A percentile compares a stretch with the other conserved stretches of the same genome.
Evolutionary conservation across 2,888 invertebrate genomes (phyloP).

Genomic region (Lagria hirta): DNA sequence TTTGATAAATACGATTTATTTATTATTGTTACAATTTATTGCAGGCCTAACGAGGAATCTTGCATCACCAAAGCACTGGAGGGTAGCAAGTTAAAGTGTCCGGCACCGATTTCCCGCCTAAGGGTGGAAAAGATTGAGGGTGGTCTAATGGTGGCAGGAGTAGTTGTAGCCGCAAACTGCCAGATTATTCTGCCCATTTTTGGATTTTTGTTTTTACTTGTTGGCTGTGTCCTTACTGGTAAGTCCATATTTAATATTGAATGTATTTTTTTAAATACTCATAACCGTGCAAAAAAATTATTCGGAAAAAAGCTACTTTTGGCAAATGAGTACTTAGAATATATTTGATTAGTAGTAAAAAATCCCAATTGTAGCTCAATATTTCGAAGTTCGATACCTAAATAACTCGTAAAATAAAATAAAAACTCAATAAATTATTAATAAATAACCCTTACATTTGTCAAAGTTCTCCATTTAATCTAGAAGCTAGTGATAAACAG

Average conservation of each 20-base stretch:
- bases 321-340: not conserved
- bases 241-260: conserved; percentile 37
- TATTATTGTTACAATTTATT: no score
- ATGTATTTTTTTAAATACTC: not conserved
- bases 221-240: conserved; percentile 76
- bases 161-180: conserved; percentile 76
- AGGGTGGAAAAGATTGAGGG: conserved; percentile 77
- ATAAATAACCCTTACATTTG: no score
- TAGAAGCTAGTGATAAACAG: no score
- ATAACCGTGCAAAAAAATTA: no score
- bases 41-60: conserved; percentile 62
- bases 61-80: conserved; percentile 49
- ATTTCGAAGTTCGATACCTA: no score
- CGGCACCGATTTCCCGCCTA: conserved; percentile 68
- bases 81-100: conserved; percentile 57
- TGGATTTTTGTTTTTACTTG: conserved; percentile 73
- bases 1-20: no score
- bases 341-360: no score
- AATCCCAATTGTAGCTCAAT: not conserved
- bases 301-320: not conserved
- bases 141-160: conserved; percentile 74
- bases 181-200: conserved; percentile 76
- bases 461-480: no score
- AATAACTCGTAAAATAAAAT: no score
- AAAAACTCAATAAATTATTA: no score